These are phyloP conservation scores for Agonopterix arenella DNA, from an alignment of 2,888 invertebrate species.

Conservation along the genomic window DNA sequence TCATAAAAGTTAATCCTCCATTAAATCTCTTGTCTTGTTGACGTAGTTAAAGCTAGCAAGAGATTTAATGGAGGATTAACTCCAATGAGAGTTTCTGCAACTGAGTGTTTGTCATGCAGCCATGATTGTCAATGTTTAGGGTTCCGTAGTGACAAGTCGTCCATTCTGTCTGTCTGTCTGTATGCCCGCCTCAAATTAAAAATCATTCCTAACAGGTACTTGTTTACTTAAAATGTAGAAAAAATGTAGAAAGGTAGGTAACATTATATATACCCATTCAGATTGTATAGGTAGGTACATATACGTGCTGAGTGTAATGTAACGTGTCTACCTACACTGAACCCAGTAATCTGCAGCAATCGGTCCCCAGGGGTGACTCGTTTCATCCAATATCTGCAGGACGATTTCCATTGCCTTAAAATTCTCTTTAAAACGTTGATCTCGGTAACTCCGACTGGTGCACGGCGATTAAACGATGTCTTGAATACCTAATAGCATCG, in stretches of 20 bases:
- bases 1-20: too few species aligned
- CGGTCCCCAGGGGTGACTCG: slow-evolving; percentile 28
- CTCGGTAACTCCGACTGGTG: slow-evolving; percentile 34
- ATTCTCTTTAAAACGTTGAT: slow-evolving; percentile 51
- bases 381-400: slow-evolving; percentile 35
- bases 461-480: slow-evolving; percentile 65
- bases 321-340: background rate
- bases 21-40: too few species aligned
- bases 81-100: too few species aligned
- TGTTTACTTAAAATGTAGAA: too few species aligned
- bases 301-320: background rate
- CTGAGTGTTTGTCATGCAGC: too few species aligned
- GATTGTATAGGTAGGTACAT: background rate
- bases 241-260: background rate
- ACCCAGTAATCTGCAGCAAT: slow-evolving; percentile 15
- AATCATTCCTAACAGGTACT: too few species aligned
- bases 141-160: too few species aligned
- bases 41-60: too few species aligned
- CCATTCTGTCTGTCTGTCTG: too few species aligned
- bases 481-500: slow-evolving; percentile 66
- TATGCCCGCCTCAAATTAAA: too few species aligned
- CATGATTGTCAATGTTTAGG: too few species aligned
- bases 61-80: too few species aligned
- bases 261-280: background rate
- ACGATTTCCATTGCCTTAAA: slow-evolving; percentile 43